Conservation (phyloP, 1,140 invertebrate genomes). For the Drosophila serrata region DNA sequence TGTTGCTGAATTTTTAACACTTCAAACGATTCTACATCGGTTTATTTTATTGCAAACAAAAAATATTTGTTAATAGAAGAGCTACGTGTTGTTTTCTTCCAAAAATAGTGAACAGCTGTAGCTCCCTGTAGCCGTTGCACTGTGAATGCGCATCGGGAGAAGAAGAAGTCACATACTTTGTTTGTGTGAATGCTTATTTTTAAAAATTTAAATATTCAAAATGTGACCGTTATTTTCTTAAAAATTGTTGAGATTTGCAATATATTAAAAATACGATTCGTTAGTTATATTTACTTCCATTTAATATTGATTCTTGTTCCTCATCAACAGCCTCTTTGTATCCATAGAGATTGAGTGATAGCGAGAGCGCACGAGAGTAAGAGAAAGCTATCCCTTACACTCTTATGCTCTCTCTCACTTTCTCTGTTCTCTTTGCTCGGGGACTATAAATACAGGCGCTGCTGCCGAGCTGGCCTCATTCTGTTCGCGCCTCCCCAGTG, state of each 20-base stretch:
- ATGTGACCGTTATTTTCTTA: neutral
- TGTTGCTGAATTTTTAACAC: neutral
- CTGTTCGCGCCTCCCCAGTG: too few relatives aligned
- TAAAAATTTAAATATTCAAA: neutral
- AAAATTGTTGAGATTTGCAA: neutral
- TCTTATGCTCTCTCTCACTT: too few relatives aligned
- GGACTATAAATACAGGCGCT: too few relatives aligned
- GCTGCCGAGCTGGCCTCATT: too few relatives aligned
- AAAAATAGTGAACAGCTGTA: conserved; percentile 57
- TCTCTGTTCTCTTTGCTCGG: too few relatives aligned
- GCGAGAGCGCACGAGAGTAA: too few relatives aligned
- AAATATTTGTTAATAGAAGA: conserved; percentile 10
- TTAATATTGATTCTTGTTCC: too few relatives aligned
- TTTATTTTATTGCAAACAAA: conserved; percentile 44
- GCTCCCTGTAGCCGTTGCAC: neutral
- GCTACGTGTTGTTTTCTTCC: conserved; percentile 63
- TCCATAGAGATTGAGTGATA: too few relatives aligned
- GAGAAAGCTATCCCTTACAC: too few relatives aligned
- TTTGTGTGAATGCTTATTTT: conserved; percentile 19
- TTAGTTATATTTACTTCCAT: neutral
- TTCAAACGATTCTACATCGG: conserved; percentile 5
- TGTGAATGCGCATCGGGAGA: conserved; percentile 9
- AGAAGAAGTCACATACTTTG: neutral
- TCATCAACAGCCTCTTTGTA: too few relatives aligned
- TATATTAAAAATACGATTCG: neutral